Base-by-base conservation (phyloP, 2,888 invertebrate species). In the Amblyjoppa fuscipennis region DNA sequence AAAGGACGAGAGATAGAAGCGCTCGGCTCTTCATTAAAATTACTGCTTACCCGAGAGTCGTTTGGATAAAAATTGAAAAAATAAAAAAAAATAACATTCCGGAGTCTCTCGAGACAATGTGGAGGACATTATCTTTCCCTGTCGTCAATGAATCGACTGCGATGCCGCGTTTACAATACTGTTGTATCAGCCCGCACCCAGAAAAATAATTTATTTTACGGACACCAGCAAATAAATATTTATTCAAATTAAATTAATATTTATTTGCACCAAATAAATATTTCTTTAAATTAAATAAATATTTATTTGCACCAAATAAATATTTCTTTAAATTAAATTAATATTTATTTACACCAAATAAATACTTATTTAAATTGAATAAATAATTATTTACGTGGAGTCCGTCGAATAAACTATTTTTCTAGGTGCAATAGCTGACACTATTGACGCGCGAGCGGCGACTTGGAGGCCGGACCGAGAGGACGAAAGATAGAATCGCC, bases 141-240 rank as follows among this genome's bases (percentile, higher is more conserved):
- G 53, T 31, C 13, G 20, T 49, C 74, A 81, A 86, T 76, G 81
- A 86, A 84, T 84, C 78, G 71, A 38, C 25, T 66, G 25, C 68
- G 70, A 66, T 74, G 84, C 38, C 51, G 34, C 75, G 28, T 49
- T 75, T 34, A 5, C 34, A 0, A 6, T 6, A 34, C 34, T 34
- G 1, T 34, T 6, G 34, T 34, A 6, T 6, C 34, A 34, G 6
- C 34, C 6, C 6, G 34, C 34, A 34, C 34, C 6, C 34, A 6
- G 34, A 34, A 6, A 34, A 34, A 34, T 34, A 34, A 34, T 34
- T 34, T 6, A 34, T 34, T 34, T 6, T 5, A 34, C 5, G 5
- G 5, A 6, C 34, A 34, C 5, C 31, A 6, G 34, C 34, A 34
- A 34, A 34, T 34, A 34, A 34, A 34, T 34, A 34, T 0, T 34